phyloP scores from a whole-genome alignment of 2,888 invertebrate genomes.

The Amblyjoppa fuscipennis region DNA sequence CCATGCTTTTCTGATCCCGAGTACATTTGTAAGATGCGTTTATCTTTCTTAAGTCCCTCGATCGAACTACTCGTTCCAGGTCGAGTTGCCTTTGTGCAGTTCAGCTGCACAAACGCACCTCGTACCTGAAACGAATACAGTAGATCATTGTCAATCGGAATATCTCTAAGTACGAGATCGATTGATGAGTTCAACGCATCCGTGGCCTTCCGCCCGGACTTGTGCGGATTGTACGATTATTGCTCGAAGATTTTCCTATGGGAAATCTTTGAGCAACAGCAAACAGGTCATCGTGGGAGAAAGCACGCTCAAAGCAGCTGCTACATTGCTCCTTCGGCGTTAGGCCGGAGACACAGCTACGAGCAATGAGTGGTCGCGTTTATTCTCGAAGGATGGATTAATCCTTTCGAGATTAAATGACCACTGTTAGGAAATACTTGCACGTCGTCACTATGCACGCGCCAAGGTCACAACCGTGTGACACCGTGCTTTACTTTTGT shows the following conservation, averaged over 20 bases:
- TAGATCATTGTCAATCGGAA: neutral
- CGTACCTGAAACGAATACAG: neutral
- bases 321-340: constrained; percentile 1
- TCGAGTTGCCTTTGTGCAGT: neutral
- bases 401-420: neutral
- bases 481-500: neutral
- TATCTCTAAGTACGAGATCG: neutral
- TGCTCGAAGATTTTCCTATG: neutral
- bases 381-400: neutral
- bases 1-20: neutral
- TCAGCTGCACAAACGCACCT: neutral
- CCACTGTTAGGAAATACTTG: neutral
- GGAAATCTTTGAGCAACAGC: neutral
- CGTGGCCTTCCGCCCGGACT: neutral
- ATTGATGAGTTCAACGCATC: neutral
- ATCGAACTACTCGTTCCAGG: neutral
- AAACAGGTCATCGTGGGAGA: neutral
- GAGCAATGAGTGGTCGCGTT: neutral
- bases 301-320: constrained; percentile 4
- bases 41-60: neutral
- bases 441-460: constrained; percentile 17
- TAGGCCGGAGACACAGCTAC: neutral
- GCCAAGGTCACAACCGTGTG: constrained; percentile 4
- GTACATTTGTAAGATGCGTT: constrained; percentile 2
- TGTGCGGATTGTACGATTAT: neutral